phyloP scores from a whole-genome alignment of 2,797 vertebrate genomes.

The Pteronotus mesoamericanus region DNA sequence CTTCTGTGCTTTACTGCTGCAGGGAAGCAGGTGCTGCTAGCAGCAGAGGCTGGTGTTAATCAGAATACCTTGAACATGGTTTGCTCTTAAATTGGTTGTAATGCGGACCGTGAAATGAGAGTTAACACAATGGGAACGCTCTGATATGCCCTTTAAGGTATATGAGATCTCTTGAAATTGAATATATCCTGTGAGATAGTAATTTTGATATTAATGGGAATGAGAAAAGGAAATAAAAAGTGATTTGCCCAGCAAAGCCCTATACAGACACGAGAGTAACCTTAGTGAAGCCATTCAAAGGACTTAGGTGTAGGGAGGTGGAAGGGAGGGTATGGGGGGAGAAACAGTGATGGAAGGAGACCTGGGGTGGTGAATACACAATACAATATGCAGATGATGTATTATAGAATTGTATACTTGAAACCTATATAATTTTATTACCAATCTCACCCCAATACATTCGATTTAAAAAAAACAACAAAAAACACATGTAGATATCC shows the following conservation, averaged over 20 bases:
- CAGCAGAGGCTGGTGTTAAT: neutral
- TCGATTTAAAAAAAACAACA: neutral
- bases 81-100: neutral
- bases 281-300: neutral
- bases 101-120: neutral
- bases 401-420: neutral
- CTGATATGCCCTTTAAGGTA: neutral
- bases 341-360: neutral
- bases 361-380: neutral
- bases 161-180: neutral
- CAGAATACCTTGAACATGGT: neutral
- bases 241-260: neutral
- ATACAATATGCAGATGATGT: neutral
- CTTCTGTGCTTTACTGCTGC: neutral
- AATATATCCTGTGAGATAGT: neutral
- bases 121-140: neutral
- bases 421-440: neutral
- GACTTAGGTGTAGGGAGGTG: neutral
- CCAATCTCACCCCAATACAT: neutral
- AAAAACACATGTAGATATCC: neutral
- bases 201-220: neutral
- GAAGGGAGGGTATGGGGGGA: neutral
- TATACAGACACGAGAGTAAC: neutral
- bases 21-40: neutral
- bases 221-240: neutral